A percentile compares a stretch with the other conserved stretches of the same genome.
Conservation (phyloP, 1,140 invertebrate species). For the Spodoptera litura region DNA sequence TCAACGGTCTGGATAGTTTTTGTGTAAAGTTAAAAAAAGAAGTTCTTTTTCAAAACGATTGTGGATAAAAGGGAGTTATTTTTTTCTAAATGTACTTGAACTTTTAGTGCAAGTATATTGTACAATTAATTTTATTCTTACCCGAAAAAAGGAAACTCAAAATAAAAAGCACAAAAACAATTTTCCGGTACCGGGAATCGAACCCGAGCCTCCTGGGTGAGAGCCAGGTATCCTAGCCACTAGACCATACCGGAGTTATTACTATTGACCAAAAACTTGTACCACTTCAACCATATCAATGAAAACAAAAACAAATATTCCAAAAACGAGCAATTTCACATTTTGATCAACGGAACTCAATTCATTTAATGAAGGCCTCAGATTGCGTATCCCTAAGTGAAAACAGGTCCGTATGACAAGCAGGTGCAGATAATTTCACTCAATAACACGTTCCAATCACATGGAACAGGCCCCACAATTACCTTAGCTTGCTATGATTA, state of each 20-base stretch:
- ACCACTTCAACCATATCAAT: no score
- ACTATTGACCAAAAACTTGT: no score
- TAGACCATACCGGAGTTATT: constrained; percentile 51
- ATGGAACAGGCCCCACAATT: constrained; percentile 14
- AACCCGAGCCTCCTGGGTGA: constrained; percentile 62
- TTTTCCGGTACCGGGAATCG: constrained; percentile 64
- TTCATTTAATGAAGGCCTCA: no score
- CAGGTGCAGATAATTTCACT: constrained; percentile 20
- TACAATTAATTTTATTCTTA: not conserved
- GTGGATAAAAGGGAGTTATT: not conserved
- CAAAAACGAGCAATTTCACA: no score
- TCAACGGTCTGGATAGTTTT: constrained; percentile 23
- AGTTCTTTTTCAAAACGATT: not conserved
- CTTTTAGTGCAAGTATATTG: no score
- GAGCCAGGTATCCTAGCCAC: constrained; percentile 57
- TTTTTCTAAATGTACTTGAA: not conserved
- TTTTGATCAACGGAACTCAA: no score
- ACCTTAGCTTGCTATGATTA: constrained; percentile 14
- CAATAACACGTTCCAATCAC: constrained; percentile 10
- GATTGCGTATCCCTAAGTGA: not conserved
- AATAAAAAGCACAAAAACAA: no score
- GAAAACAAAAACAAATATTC: no score
- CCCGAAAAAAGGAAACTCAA: no score
- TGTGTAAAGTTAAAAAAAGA: constrained; percentile 18
- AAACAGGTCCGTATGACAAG: not conserved